phyloP scores from a whole-genome alignment of 2,888 invertebrate species.

The Tromatobia lineatoria region DNA sequence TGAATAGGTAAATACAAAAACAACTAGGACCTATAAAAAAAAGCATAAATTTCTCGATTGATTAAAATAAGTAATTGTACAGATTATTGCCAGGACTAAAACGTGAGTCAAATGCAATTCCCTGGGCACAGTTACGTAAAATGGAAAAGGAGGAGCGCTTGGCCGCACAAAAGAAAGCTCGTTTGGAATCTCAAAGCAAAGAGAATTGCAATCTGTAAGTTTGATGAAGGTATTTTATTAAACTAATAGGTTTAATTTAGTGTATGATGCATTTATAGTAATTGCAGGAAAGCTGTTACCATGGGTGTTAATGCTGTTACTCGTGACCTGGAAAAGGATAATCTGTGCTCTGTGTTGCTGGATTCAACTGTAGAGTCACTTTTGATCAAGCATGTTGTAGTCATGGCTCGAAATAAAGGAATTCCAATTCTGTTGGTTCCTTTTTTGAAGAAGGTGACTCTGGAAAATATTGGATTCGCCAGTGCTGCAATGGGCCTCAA shows the following conservation, averaged over 20 bases:
- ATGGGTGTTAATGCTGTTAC: conserved; percentile 82
- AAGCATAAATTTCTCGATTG: background rate
- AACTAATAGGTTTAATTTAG: background rate
- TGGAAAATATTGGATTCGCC: conserved; percentile 77
- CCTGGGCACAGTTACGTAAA: conserved; percentile 76
- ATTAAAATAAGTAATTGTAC: conserved; percentile 3
- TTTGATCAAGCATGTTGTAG: conserved; percentile 80
- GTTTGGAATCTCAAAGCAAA: conserved; percentile 35
- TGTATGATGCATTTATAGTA: background rate
- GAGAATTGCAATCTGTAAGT: conserved; percentile 21
- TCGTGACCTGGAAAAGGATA: conserved; percentile 79
- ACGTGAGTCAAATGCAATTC: conserved; percentile 65
- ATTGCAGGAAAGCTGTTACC: conserved; percentile 73
- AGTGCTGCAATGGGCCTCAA: conserved; percentile 73
- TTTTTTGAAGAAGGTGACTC: conserved; percentile 77
- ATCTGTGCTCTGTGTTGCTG: conserved; percentile 77
- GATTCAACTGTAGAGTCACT: conserved; percentile 79
- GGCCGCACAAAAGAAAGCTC: conserved; percentile 68
- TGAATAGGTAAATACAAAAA: background rate
- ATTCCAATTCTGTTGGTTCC: conserved; percentile 79
- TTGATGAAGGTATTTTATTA: background rate
- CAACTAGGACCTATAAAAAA: background rate
- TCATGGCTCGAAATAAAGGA: conserved; percentile 79
- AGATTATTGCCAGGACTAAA: conserved; percentile 76
- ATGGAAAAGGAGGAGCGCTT: conserved; percentile 77